Evolutionary conservation across 2,888 invertebrate species (phyloP), one percentile per base, ranked within the genome.

Genomic region (Eurytoma californica): DNA sequence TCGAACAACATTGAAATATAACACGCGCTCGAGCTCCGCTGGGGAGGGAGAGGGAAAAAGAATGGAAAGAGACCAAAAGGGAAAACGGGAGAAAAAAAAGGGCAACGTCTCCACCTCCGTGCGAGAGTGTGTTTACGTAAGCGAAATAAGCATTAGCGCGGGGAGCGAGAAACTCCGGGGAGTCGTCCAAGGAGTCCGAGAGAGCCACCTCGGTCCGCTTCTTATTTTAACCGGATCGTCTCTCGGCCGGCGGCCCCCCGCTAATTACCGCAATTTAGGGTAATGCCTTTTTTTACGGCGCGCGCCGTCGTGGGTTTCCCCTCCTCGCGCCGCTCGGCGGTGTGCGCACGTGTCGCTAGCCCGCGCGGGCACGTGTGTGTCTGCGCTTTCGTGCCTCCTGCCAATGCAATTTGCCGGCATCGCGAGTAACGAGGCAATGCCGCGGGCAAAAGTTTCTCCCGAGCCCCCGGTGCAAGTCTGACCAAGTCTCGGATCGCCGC

Each of bases 211-310:
- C 53, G n/a, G 53, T 14, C 60, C 63, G 67, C 49, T 77, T 49
- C 70, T 65, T 70, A 77, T 63, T 69, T 70, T 63, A 77, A 70
- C 69, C 28, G 47, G 30, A 7, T 14, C 60, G 28, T 47, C 51
- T 57, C 12, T 14, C 39, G 24, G 70, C 49, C 58, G 69, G 28
- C 69, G 30, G 58, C n/a, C 16, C 5, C 2, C 49, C 58, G 61
- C 78, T 78, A 68, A 79, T 85, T 85, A 84, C 84, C 81, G 82
- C 84, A 83, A 85, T 85, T 85, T 83, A 84, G 84, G 84, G 81
- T 85, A 85, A 85, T 84, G 85, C 82, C 47, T 75, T 75, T 66
- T 84, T 82, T 84, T 84, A 65, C 58, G 55, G 60, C 24, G 9
- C 9, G 39, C 39, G 39, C 39, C 9, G 9, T 9, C 1, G 7